Evolutionary conservation across 2,888 invertebrate genomes (phyloP).

Genomic region (Dolomedes plantarius): DNA sequence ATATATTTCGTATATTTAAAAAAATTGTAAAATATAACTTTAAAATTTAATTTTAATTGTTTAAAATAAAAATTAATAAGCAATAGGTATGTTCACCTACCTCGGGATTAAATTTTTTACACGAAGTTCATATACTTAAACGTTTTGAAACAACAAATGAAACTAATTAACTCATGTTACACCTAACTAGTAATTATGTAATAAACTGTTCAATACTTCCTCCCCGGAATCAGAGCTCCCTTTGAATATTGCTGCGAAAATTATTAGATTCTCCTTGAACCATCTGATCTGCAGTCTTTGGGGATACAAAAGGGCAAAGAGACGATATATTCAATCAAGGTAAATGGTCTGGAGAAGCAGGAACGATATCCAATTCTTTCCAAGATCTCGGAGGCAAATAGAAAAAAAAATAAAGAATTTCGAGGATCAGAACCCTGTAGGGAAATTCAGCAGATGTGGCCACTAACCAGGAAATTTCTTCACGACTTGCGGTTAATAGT

Average conservation of each 20-base stretch:
- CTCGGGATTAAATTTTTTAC: too few species aligned
- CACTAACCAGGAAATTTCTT: not conserved
- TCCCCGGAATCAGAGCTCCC: too few species aligned
- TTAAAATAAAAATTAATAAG: too few species aligned
- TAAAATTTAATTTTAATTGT: too few species aligned
- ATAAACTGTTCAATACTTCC: too few species aligned
- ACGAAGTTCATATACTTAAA: too few species aligned
- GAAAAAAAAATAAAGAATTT: not conserved
- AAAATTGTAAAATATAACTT: too few species aligned
- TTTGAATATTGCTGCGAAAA: not conserved
- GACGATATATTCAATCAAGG: not conserved
- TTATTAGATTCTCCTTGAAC: not conserved
- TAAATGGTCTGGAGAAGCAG: not conserved
- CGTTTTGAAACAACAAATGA: too few species aligned
- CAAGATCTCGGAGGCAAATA: not conserved
- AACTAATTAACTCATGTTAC: too few species aligned
- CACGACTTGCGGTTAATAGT: not conserved
- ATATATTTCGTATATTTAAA: too few species aligned
- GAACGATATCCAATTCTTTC: not conserved
- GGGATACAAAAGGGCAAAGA: not conserved
- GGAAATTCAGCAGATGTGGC: not conserved
- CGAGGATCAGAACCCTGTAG: not conserved
- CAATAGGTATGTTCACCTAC: too few species aligned
- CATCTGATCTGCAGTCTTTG: not conserved
- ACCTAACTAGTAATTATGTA: too few species aligned